phyloP scores from a whole-genome alignment of 30 jellyfish, hydroid and myxozoan species.

The Turritopsis dohrnii region DNA sequence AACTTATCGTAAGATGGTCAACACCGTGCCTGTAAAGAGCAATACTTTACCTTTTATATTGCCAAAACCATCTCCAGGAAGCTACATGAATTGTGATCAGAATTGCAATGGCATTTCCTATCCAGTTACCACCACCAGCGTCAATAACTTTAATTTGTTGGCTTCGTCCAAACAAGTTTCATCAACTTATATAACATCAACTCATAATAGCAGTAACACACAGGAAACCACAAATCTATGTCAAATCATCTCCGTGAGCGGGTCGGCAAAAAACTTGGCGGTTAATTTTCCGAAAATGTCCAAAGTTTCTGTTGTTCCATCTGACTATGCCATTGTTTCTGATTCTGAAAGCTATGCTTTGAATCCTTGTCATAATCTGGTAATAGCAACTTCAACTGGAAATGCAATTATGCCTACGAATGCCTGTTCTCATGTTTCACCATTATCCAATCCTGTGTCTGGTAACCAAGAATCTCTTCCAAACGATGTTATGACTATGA shows the following conservation, averaged over 20 bases:
- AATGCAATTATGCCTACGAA: not conserved
- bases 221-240: not conserved
- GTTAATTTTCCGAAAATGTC: not conserved
- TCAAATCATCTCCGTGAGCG: not conserved
- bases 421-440: not conserved
- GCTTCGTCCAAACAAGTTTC: not conserved
- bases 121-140: too few relatives aligned
- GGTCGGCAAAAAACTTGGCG: not conserved
- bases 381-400: not conserved
- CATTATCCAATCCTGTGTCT: not conserved
- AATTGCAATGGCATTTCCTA: not conserved
- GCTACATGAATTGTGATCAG: not conserved
- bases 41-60: not conserved
- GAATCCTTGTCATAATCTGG: too few relatives aligned
- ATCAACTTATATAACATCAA: not conserved
- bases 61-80: slow-evolving; percentile 12
- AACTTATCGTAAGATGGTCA: slow-evolving; percentile 19
- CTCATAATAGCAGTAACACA: not conserved
- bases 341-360: not conserved
- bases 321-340: not conserved
- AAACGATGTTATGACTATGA: not conserved
- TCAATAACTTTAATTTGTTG: not conserved
- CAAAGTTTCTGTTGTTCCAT: not conserved
- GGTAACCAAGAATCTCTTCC: not conserved
- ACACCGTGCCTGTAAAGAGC: not conserved